Base-by-base conservation (phyloP, 2,113 vertebrate genomes). In the Cyprinus carpio region DNA sequence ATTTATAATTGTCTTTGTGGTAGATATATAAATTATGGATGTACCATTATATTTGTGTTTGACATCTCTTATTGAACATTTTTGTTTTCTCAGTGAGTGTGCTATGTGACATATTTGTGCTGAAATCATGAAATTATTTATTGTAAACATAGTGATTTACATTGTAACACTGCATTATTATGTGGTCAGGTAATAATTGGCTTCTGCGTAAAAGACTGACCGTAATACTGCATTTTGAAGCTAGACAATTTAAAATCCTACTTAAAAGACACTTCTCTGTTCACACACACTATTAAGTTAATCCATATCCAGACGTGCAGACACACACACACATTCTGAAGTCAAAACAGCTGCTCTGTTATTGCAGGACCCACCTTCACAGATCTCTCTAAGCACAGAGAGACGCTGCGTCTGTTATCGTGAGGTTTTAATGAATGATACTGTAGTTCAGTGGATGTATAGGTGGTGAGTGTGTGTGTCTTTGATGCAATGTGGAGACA, bases 261-360 rank as follows among this genome's bases (percentile, higher is more conserved):
- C 65, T 82, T 82, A 82, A 82, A 82, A 72, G 81, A 82, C 81
- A 82, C 81, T 56, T 72, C 46, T 82, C 29, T 37, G 81, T 29
- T 82, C 81, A 82, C 81, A 82, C 65, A 82, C 65, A 82, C 81
- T 82, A 82, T 82, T 82, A 82, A 69, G 62, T 72, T 82, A 82
- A 82, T 82, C 81, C 81, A 72, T 72, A 82, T 71, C 46, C 81
- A 82, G 81, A 82, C 79, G 2, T 46, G 79, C 79, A 81, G 60
- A 81, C 60, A 81, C 58, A 43, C 77, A 79, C 58, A 67, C 81
- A 67, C 40, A 27, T 54, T 49, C 10, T 37, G 49, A 69, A 81
- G 78, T 65, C 58, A 81, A 64, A 65, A 65, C 78, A 81, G 78
- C 58, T 81, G 78, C 62, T 65, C 60, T 81, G 23, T 81, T 69